Evolutionary conservation across 2,113 vertebrate species (phyloP).

Genomic region (Amphiprion percula): DNA sequence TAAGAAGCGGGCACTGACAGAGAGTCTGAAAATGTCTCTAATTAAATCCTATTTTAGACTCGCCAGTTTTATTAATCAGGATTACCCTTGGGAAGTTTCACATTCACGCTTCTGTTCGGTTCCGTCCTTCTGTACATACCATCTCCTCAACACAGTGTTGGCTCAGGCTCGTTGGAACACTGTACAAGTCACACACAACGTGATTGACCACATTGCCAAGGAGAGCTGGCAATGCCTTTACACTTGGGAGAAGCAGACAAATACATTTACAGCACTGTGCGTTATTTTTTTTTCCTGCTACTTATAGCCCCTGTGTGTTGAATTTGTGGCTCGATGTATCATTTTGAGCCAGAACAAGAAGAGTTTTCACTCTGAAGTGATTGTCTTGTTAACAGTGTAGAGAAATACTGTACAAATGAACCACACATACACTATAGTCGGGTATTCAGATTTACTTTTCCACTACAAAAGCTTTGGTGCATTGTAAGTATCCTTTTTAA

Average conservation of each 20-base stretch:
- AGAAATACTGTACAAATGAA: background rate
- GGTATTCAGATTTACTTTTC: background rate
- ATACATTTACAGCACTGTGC: slow-evolving; percentile 56
- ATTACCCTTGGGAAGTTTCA: slow-evolving; percentile 10
- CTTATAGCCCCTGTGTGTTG: slow-evolving; percentile 41
- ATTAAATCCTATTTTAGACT: background rate
- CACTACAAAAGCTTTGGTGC: background rate
- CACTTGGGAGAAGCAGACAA: slow-evolving; percentile 59
- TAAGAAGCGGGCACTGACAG: no score
- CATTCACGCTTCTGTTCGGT: background rate
- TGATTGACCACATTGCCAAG: slow-evolving; percentile 66
- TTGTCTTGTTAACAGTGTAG: slow-evolving; percentile 27
- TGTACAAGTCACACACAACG: slow-evolving; percentile 12
- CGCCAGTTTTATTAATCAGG: slow-evolving; percentile 9
- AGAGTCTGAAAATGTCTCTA: background rate
- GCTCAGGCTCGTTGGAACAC: slow-evolving; percentile 13
- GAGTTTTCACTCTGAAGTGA: slow-evolving; percentile 37
- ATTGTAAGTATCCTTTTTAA: no score
- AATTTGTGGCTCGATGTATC: slow-evolving; percentile 48
- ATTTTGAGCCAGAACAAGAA: slow-evolving; percentile 14
- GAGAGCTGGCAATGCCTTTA: slow-evolving; percentile 53
- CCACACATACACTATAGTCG: background rate
- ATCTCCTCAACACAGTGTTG: background rate
- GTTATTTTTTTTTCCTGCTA: slow-evolving; percentile 42
- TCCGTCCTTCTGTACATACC: slow-evolving; percentile 13